phyloP scores from a whole-genome alignment of 2,113 vertebrate species.

The Atlantisia rogersi region DNA sequence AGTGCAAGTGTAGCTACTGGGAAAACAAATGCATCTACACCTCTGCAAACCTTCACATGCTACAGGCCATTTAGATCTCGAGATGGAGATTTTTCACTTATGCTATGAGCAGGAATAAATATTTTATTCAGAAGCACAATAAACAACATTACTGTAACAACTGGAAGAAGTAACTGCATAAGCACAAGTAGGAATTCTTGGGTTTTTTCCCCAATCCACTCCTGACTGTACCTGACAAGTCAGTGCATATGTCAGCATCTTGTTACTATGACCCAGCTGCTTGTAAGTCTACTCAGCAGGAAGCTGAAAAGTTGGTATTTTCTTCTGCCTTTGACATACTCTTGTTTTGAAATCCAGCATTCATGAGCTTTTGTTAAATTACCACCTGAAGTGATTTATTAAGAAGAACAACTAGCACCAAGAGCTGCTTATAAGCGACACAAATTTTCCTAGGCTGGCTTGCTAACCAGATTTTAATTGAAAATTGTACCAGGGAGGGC shows the following conservation, averaged over 20 bases:
- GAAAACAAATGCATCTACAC: background rate
- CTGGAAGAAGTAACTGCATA: background rate
- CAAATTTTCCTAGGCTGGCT: background rate
- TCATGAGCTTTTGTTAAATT: background rate
- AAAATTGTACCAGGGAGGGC: background rate
- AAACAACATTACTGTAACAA: background rate
- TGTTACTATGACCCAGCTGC: background rate
- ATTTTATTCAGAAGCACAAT: background rate
- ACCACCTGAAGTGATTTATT: background rate
- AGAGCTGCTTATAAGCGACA: background rate
- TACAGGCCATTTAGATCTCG: background rate
- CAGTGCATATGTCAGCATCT: background rate
- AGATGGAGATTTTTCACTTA: background rate
- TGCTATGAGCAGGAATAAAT: background rate
- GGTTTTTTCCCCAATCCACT: background rate
- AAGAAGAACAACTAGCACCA: background rate
- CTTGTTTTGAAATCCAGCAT: background rate
- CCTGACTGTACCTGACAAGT: background rate
- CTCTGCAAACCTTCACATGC: background rate
- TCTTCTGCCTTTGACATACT: background rate
- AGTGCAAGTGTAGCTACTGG: background rate
- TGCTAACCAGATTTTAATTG: background rate
- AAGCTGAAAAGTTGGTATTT: background rate
- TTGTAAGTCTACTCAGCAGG: background rate
- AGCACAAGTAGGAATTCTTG: background rate